These are phyloP conservation scores for Serilophus lunatus DNA, from an alignment of 2,113 vertebrate genomes.

Conservation along the genomic window DNA sequence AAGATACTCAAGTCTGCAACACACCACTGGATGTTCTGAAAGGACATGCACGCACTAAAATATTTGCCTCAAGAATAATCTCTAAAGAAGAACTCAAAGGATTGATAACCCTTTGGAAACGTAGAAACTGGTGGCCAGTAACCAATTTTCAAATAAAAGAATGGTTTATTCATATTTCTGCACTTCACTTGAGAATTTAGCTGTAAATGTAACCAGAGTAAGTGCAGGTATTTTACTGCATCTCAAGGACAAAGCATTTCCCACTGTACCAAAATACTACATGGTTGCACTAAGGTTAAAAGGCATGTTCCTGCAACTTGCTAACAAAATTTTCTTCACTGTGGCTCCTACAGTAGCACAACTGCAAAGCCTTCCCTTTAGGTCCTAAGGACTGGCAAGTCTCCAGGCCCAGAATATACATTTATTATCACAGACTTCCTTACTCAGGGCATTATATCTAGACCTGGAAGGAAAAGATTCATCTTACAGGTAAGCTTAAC, in stretches of 20 bases:
- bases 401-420: neutral
- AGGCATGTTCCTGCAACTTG: neutral
- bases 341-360: neutral
- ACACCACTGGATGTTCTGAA: neutral
- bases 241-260: neutral
- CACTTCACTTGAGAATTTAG: neutral
- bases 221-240: neutral
- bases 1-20: neutral
- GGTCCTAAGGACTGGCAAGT: neutral
- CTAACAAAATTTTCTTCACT: neutral
- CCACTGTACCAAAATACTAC: neutral
- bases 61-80: neutral
- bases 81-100: neutral
- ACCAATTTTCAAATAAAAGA: neutral
- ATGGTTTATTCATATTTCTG: neutral
- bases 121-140: neutral
- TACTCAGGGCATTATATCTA: neutral
- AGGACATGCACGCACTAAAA: neutral
- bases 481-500: neutral
- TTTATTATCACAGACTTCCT: neutral
- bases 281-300: neutral
- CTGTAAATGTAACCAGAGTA: neutral
- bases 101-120: neutral
- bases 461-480: neutral
- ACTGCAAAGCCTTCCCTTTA: neutral